A percentile compares a stretch with the other conserved stretches of the same genome.
Conservation (phyloP, 2,888 invertebrate species). For the Cryptops parisi region DNA sequence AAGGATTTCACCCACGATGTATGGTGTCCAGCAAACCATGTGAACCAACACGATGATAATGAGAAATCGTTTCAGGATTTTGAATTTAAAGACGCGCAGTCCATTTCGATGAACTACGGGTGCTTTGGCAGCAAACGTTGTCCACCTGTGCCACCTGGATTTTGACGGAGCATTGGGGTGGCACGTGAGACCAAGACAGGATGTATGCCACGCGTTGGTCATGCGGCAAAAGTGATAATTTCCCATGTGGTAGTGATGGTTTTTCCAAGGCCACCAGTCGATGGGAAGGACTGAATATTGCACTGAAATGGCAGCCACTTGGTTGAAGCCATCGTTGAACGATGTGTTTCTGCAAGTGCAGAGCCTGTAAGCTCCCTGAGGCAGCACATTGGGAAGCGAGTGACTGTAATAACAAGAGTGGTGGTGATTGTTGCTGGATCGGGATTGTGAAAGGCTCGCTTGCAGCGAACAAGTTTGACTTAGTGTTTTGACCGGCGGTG, state of each 20-base stretch:
- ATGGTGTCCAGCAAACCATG: constrained; percentile 9
- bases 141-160: background rate
- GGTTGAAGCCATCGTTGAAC: background rate
- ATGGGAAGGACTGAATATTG: constrained; percentile 9
- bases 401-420: constrained; percentile 1
- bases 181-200: background rate
- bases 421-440: background rate
- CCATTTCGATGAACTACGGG: background rate
- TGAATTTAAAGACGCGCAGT: background rate
- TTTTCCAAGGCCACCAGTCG: constrained; percentile 11
- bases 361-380: background rate
- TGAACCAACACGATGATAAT: background rate
- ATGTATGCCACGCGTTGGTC: background rate
- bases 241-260: background rate
- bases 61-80: background rate
- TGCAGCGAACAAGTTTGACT: background rate
- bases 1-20: background rate
- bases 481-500: background rate
- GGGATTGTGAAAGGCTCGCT: background rate
- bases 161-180: background rate
- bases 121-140: background rate
- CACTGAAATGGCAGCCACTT: constrained; percentile 8
- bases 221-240: constrained; percentile 6
- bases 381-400: background rate
- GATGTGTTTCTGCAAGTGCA: constrained; percentile 7